Conservation (phyloP, 2,888 invertebrate species). For the Drosophila quinaria region DNA sequence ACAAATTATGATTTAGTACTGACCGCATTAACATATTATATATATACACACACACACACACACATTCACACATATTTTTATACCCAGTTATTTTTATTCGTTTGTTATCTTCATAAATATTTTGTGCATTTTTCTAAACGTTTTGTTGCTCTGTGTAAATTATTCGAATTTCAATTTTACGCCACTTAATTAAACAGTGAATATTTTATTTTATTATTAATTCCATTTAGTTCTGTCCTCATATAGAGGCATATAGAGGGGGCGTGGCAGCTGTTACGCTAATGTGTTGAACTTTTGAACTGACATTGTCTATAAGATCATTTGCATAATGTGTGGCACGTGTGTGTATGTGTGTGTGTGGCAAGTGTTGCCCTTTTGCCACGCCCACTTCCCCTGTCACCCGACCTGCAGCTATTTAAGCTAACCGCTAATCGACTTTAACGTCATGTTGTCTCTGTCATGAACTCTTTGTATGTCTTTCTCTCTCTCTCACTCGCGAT, state of each 20-base stretch:
- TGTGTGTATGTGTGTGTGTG: slow-evolving; percentile 4
- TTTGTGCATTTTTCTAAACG: slow-evolving; percentile 29
- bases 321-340: slow-evolving; percentile 54
- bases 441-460: background rate
- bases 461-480: background rate
- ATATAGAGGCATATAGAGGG: background rate
- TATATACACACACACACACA: slow-evolving; percentile 15
- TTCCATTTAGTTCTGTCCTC: background rate
- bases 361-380: slow-evolving; percentile 1
- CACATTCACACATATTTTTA: background rate
- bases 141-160: slow-evolving; percentile 32
- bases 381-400: slow-evolving; percentile 20
- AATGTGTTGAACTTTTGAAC: slow-evolving; percentile 38
- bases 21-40: slow-evolving; percentile 71
- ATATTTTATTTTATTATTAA: slow-evolving; percentile 9
- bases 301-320: slow-evolving; percentile 35
- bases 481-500: slow-evolving; percentile 1
- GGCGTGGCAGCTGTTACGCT: slow-evolving; percentile 41
- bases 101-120: slow-evolving; percentile 31
- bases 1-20: slow-evolving; percentile 81
- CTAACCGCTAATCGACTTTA: slow-evolving; percentile 26
- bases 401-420: slow-evolving; percentile 12
- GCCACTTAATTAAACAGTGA: slow-evolving; percentile 67
- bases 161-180: slow-evolving; percentile 54
- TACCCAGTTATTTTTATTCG: slow-evolving; percentile 17